Evolutionary conservation across 2,797 vertebrate genomes (phyloP).

Genomic region (Onychomys leucogaster): DNA sequence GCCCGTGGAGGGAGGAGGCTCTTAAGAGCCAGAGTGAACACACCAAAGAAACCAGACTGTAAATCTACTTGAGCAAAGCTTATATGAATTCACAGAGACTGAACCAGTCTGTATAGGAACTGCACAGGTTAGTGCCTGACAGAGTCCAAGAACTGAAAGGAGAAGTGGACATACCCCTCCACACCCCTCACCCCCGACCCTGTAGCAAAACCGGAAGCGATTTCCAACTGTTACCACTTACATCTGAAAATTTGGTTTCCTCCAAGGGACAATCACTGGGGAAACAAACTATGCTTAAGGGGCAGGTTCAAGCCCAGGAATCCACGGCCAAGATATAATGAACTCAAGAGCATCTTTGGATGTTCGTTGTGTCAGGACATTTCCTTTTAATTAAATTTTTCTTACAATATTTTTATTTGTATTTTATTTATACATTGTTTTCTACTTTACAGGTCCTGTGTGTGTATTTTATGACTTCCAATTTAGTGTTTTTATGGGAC

Average conservation of each 20-base stretch:
- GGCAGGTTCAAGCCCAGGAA: too few species aligned
- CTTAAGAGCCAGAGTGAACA: neutral
- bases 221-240: neutral
- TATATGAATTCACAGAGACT: neutral
- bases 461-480: too few species aligned
- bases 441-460: too few species aligned
- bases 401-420: too few species aligned
- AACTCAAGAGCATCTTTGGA: neutral
- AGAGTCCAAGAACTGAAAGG: neutral
- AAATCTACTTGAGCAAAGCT: neutral
- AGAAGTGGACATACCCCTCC: too few species aligned
- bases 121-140: neutral
- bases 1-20: neutral
- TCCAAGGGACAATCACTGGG: neutral
- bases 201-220: neutral
- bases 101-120: neutral
- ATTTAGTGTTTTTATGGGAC: too few species aligned
- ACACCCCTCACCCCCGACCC: too few species aligned
- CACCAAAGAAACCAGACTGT: neutral
- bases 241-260: neutral
- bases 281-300: neutral
- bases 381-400: neutral
- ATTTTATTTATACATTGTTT: too few species aligned
- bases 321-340: too few species aligned
- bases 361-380: too few species aligned